Evolutionary conservation across 1,140 invertebrate genomes (phyloP).

Genomic region (Pachypeltis micranthus): DNA sequence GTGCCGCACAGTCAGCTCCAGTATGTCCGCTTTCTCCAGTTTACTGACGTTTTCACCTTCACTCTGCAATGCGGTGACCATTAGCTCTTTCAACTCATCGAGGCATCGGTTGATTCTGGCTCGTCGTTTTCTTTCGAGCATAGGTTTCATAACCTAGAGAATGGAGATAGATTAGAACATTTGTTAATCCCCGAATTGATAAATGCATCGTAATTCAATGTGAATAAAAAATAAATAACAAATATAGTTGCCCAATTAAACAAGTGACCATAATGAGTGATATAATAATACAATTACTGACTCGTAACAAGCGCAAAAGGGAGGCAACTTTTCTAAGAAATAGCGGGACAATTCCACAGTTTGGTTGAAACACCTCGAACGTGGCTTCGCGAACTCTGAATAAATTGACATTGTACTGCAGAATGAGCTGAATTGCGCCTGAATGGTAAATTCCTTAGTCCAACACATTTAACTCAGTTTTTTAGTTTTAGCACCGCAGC

Average conservation of each 20-base stretch:
- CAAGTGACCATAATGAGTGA: too few species aligned
- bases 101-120: conserved; percentile 51
- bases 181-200: not conserved
- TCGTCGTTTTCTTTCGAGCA: conserved; percentile 49
- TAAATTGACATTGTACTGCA: too few species aligned
- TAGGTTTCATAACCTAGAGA: conserved; percentile 43
- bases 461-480: too few species aligned
- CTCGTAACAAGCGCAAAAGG: too few species aligned
- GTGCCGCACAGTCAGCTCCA: conserved; percentile 54
- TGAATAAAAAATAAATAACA: not conserved
- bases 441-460: too few species aligned
- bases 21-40: conserved; percentile 56
- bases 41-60: conserved; percentile 46
- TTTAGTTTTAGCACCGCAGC: too few species aligned
- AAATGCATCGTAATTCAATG: not conserved
- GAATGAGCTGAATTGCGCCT: too few species aligned
- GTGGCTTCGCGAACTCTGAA: too few species aligned
- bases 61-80: conserved; percentile 40
- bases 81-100: conserved; percentile 46
- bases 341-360: too few species aligned
- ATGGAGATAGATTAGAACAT: conserved; percentile 16
- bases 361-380: too few species aligned
- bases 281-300: too few species aligned
- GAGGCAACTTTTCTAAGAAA: too few species aligned
- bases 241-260: conserved; percentile 10